These are phyloP conservation scores for Acarapis woodi DNA, from an alignment of 1,140 invertebrate genomes.

Conservation along the genomic window DNA sequence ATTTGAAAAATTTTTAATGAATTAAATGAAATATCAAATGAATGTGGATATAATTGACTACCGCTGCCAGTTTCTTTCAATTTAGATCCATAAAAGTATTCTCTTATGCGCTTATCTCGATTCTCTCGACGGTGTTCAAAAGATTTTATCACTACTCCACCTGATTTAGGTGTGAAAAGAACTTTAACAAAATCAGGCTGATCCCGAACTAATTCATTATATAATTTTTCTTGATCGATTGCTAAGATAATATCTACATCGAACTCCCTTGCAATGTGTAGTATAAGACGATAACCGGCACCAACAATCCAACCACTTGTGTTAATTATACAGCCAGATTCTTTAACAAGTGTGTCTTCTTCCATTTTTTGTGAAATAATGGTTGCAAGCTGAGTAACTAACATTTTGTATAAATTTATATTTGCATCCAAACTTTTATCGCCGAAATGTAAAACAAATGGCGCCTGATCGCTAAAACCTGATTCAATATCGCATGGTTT, in stretches of 20 bases:
- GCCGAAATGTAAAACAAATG: constrained; percentile 77
- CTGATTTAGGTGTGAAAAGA: constrained; percentile 76
- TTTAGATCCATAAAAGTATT: constrained; percentile 68
- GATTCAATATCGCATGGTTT: constrained; percentile 66
- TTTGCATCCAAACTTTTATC: constrained; percentile 34
- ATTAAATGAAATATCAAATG: constrained; percentile 56
- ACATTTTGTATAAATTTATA: constrained; percentile 54
- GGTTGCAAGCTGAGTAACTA: constrained; percentile 54
- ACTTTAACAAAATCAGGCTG: constrained; percentile 77
- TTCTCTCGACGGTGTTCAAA: constrained; percentile 34
- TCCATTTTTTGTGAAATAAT: constrained; percentile 26
- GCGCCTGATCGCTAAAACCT: constrained; percentile 65
- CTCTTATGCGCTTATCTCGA: constrained; percentile 45
- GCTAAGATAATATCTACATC: constrained; percentile 86
- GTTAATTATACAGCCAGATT: constrained; percentile 69
- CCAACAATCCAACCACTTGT: constrained; percentile 84
- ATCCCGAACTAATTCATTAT: constrained; percentile 72
- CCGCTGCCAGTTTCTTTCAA: constrained; percentile 32
- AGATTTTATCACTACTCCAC: constrained; percentile 67
- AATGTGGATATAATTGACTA: constrained; percentile 61
- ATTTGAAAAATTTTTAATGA: constrained; percentile 80
- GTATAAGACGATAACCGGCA: constrained; percentile 22
- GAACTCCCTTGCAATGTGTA: constrained; percentile 63
- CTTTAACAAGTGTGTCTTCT: constrained; percentile 14
- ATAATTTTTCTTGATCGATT: constrained; percentile 79